Conservation (phyloP, 2,888 invertebrate species). For the Pristionchus entomophagus region DNA sequence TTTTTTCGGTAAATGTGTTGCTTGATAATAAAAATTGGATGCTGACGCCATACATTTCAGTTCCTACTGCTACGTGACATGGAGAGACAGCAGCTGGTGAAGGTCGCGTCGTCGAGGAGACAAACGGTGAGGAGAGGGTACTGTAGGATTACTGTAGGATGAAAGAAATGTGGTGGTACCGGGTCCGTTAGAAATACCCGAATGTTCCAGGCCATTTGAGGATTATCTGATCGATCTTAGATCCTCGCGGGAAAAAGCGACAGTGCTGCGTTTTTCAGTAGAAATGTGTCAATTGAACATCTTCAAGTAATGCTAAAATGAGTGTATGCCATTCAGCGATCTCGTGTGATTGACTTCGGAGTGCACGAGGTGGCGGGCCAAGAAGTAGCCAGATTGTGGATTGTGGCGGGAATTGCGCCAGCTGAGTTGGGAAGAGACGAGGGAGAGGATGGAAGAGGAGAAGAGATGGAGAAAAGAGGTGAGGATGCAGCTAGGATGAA, state of each 20-base stretch:
- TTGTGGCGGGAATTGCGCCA: background rate
- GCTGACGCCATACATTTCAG: too few relatives aligned
- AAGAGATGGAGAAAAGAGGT: background rate
- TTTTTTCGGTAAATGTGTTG: too few relatives aligned
- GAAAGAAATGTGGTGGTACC: too few relatives aligned
- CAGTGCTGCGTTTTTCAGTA: too few relatives aligned
- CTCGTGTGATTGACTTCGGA: constrained; percentile 35
- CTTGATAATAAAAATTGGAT: too few relatives aligned
- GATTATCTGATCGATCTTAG: too few relatives aligned
- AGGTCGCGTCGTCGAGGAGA: background rate
- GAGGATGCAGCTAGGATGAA: background rate
- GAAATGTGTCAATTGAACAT: too few relatives aligned
- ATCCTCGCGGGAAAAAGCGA: too few relatives aligned
- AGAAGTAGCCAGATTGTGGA: constrained; percentile 21
- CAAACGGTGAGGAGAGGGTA: background rate
- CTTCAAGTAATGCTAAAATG: too few relatives aligned
- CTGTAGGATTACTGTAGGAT: background rate
- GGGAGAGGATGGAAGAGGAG: background rate
- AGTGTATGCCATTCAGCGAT: too few relatives aligned
- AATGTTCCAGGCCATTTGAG: too few relatives aligned
- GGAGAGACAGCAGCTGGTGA: constrained; percentile 16
- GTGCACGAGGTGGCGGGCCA: background rate
- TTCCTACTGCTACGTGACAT: constrained; percentile 18
- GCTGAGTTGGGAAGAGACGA: background rate
- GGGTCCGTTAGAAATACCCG: too few relatives aligned